Evolutionary conservation across 2,797 vertebrate genomes (phyloP).

Genomic region (Crenuchus spilurus): DNA sequence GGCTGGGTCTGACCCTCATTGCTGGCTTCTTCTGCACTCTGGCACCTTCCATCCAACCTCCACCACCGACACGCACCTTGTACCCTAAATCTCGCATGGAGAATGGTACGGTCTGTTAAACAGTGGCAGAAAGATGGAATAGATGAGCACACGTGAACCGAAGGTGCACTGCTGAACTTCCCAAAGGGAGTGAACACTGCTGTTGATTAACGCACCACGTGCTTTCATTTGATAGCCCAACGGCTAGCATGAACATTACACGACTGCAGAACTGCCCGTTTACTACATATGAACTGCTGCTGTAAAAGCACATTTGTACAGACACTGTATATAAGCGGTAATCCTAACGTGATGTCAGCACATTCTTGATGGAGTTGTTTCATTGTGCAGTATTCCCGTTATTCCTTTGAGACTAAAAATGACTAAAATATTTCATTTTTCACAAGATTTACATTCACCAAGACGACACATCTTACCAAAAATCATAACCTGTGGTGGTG

Average conservation of each 20-base stretch:
- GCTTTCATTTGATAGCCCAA: not conserved
- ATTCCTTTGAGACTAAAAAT: conserved; percentile 12
- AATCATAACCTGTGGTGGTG: conserved; percentile 28
- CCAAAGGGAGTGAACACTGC: conserved; percentile 7
- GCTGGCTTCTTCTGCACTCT: conserved; percentile 92
- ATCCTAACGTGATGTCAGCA: conserved; percentile 32
- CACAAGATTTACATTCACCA: conserved; percentile 21
- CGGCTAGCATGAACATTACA: not conserved
- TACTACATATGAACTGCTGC: conserved; percentile 15
- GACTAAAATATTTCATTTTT: conserved; percentile 15
- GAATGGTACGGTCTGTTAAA: conserved; percentile 88
- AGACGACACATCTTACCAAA: conserved; percentile 16
- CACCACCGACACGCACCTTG: conserved; percentile 82
- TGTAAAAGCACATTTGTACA: conserved; percentile 47
- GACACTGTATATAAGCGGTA: conserved; percentile 37
- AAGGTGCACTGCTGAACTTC: conserved; percentile 1
- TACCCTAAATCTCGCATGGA: conserved; percentile 87
- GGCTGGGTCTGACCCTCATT: conserved; percentile 87
- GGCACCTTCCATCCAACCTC: conserved; percentile 87
- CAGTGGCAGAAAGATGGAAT: not conserved
- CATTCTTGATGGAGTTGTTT: conserved; percentile 43
- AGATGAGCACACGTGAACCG: conserved; percentile 16
- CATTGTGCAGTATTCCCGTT: conserved; percentile 36
- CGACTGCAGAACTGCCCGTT: not conserved
- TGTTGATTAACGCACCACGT: not conserved